Conservation (phyloP, 1,140 invertebrate species). For the Diabrotica virgifera region DNA sequence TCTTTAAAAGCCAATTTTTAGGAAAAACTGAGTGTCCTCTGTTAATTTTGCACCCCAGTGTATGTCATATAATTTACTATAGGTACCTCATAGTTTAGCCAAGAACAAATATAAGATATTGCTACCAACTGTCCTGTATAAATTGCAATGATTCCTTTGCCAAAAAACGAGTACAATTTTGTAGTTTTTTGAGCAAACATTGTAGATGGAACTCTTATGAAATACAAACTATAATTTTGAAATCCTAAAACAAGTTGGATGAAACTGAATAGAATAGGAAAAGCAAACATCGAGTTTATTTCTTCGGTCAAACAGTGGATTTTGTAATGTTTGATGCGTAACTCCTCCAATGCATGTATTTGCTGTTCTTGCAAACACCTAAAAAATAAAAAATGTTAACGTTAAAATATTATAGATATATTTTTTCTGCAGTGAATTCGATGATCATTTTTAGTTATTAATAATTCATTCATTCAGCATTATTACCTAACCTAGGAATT, state of each 20-base stretch:
- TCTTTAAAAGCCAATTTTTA: too few relatives aligned
- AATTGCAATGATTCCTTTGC: background rate
- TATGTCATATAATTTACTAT: too few relatives aligned
- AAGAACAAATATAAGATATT: background rate
- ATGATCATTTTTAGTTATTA: too few relatives aligned
- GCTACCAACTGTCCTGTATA: background rate
- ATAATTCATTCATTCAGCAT: too few relatives aligned
- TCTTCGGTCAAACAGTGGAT: background rate
- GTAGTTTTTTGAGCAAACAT: background rate
- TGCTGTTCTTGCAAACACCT: background rate
- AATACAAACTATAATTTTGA: slow-evolving; percentile 1
- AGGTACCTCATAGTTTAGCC: background rate
- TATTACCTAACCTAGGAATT: too few relatives aligned
- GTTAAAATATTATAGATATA: too few relatives aligned
- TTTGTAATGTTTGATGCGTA: background rate
- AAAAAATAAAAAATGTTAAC: background rate
- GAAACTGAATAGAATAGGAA: background rate
- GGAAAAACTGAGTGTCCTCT: too few relatives aligned
- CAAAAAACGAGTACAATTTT: background rate
- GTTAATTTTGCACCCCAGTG: too few relatives aligned
- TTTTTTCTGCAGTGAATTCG: too few relatives aligned
- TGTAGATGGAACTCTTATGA: background rate
- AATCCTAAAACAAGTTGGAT: background rate
- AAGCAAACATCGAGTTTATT: background rate
- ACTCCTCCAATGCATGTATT: background rate